Evolutionary conservation across 2,888 invertebrate species (phyloP).

Genomic region (Embidobia sp.): DNA sequence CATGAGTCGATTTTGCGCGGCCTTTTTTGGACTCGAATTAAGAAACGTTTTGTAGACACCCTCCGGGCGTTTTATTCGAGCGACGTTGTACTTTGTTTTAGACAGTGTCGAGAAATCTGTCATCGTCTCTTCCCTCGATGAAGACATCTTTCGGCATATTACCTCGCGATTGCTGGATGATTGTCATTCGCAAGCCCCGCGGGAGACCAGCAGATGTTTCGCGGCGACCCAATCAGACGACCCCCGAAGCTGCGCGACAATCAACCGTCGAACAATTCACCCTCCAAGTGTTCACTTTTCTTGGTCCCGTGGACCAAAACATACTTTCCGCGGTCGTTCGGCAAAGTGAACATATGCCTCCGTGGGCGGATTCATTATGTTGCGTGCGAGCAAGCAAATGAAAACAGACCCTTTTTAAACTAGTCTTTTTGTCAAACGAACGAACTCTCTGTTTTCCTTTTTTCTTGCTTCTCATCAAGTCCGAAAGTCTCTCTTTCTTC

Average conservation of each 20-base stretch:
- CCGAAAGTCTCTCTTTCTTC: constrained; percentile 4
- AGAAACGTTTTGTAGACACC: constrained; percentile 5
- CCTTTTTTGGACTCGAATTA: constrained; percentile 7
- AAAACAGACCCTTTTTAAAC: constrained; percentile 62
- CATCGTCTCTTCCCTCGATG: constrained; percentile 71
- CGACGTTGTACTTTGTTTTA: constrained; percentile 7
- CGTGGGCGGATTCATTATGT: constrained; percentile 77
- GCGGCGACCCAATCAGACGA: constrained; percentile 81
- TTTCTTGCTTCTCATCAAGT: too few species aligned
- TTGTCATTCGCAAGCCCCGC: constrained; percentile 81
- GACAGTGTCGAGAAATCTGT: constrained; percentile 62
- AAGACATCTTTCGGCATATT: constrained; percentile 80
- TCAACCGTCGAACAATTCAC: constrained; percentile 81
- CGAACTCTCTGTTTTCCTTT: constrained; percentile 6
- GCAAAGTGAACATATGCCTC: constrained; percentile 78
- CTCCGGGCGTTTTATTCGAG: neutral
- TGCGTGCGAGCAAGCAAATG: constrained; percentile 64
- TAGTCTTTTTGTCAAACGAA: constrained; percentile 23
- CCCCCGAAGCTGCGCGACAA: constrained; percentile 79
- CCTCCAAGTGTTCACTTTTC: constrained; percentile 70
- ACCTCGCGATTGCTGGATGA: constrained; percentile 80
- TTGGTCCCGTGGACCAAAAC: constrained; percentile 68
- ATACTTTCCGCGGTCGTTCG: constrained; percentile 68
- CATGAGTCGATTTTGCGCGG: neutral
- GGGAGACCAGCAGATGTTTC: constrained; percentile 81